Evolutionary conservation across 2,888 invertebrate genomes (phyloP).

Genomic region (Dysmachus trigonus): DNA sequence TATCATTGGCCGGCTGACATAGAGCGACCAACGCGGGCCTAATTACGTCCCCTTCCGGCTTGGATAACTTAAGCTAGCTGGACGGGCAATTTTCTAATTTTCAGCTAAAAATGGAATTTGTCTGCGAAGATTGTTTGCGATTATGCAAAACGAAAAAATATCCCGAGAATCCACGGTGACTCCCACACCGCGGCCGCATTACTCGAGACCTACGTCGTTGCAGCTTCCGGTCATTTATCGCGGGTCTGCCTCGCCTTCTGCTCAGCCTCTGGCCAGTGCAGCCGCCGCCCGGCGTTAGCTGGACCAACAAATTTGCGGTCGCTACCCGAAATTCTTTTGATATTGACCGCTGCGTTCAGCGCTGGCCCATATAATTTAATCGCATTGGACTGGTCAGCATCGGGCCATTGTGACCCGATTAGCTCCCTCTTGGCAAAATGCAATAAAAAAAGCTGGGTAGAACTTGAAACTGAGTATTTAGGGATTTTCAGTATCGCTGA

Average conservation of each 20-base stretch:
- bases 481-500: no score
- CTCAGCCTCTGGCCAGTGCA: not conserved
- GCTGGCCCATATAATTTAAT: conserved; percentile 18
- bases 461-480: not conserved
- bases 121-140: not conserved
- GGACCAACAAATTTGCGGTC: conserved; percentile 1
- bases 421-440: not conserved
- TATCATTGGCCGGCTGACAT: not conserved
- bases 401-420: not conserved
- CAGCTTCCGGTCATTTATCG: conserved; percentile 26
- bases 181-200: not conserved
- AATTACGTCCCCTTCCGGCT: conserved; percentile 24
- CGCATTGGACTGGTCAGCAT: not conserved
- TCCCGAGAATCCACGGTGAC: not conserved
- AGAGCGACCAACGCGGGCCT: not conserved
- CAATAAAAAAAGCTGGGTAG: not conserved
- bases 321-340: not conserved
- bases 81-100: not conserved
- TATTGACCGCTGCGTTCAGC: not conserved
- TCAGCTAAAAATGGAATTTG: conserved; percentile 10
- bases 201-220: not conserved
- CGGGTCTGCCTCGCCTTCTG: not conserved
- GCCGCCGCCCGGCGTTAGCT: not conserved
- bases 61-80: not conserved
- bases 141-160: conserved; percentile 12